Evolutionary conservation across 2,113 vertebrate species (phyloP), one percentile per base, ranked within the genome.

Genomic region (Furnarius figulus): DNA sequence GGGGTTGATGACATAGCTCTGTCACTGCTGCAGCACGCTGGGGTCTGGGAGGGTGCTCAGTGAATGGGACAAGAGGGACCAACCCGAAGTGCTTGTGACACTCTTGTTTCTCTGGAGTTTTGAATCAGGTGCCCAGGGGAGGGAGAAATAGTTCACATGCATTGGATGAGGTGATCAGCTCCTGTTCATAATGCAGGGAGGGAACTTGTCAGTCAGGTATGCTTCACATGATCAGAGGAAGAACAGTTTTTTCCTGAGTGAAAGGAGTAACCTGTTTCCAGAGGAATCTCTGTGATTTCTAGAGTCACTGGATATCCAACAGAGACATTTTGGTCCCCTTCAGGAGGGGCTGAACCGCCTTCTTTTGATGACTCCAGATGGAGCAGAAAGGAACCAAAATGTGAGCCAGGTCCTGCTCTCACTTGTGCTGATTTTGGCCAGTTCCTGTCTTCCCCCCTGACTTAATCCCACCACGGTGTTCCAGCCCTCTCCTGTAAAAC

Each of bases 61-160:
- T 0, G 2, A 73, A 25, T 24, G 46, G 23, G 81, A 68, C 77
- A 46, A 30, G 2, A 70, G 23, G 44, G 72, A 75, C 61, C 70
- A 75, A 87, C 87, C 61, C 70, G n/a, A 89, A 79, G 15, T 79
- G 31, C 40, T 49, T 37, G 39, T 65, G 65, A 14, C 35, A 3
- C 35, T 19, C 28, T 13, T n/a, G 19, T 39, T 47, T 11, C 24
- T 52, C 68, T 46, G 74, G 27, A 81, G n/a, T 72, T 82, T 21
- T 50, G 25, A 40, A 63, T 63, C 39, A 52, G 0, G 0, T 47
- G 37, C 3, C 3, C 8, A 4, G 18, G 50, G 75, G 18, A 35
- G 35, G 11, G 44, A 68, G 33, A 56, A 89, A 68, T 79, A 65
- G 61, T 75, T 35, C 71, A 47, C 4, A 5, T 13, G 8, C 18